Base-by-base conservation (phyloP, 2,797 vertebrate species). In the Sebastiscus albofasciatus region DNA sequence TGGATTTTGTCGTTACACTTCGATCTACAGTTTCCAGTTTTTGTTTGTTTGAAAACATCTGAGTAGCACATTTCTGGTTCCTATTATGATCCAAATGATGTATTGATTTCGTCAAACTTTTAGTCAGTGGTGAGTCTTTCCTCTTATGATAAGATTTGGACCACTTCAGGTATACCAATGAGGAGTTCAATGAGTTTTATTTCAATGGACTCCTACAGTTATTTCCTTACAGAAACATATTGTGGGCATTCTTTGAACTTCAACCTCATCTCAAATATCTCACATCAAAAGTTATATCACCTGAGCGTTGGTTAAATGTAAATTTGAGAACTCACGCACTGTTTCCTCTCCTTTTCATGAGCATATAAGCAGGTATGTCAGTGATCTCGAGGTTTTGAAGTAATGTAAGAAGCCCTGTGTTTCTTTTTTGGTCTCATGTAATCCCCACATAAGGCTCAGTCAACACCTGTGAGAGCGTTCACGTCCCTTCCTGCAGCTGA, bases 401-500 rank as follows among this genome's bases (percentile, higher is more conserved):
- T 36, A 20, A 59, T 74, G 27, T 54, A 42, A 75, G 24, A 65
- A 31, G 49, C 14, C 58, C 52, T 72, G 54, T 67, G 70, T 79
- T 81, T 87, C 24, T 84, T 80, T 81, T 73, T 80, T 8, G 24
- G 69, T 73, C 36, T 62, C 69, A 49, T 85, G 54, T 86, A 76
- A 90, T 84, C 67, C 72, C 60, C 69, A 70, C 72, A 64, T 77
- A 70, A 82, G 76, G 69, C 61, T 86, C 83, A 70, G 83, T 92
- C 82, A 87, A 77, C 85, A 84, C 90, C 87, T 92, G 76, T 31
- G 67, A 79, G 84, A 78, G 64, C 7, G 42, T 78, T 85, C 72
- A 69, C 85, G 62, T 88, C 65, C 79, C 68, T 86, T 46, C 75
- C 87, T 67, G 75, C 52, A 77, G 84, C 84, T 71, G 66, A 67